phyloP scores from a whole-genome alignment of 2,113 vertebrate genomes.

The Neogobius melanostomus region DNA sequence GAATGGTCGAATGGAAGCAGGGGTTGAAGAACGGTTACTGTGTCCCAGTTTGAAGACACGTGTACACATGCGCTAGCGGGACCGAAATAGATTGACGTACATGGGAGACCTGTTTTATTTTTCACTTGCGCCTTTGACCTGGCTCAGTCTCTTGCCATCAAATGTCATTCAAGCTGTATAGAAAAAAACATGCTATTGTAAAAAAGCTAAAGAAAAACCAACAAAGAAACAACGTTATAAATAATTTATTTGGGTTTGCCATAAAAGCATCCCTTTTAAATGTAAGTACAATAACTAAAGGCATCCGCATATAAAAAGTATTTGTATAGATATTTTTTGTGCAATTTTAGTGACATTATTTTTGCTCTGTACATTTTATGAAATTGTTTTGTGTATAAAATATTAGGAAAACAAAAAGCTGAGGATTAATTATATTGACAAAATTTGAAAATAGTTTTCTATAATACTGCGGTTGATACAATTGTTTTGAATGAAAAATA shows the following conservation, averaged over 20 bases:
- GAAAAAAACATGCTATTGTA: background rate
- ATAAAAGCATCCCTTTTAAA: too few relatives aligned
- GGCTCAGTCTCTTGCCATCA: constrained; percentile 8
- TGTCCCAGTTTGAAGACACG: constrained; percentile 77
- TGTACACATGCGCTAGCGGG: constrained; percentile 72
- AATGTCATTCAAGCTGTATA: background rate
- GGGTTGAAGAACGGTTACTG: constrained; percentile 76
- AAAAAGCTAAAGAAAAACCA: background rate
- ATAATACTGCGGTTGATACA: too few relatives aligned
- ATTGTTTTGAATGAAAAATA: too few relatives aligned
- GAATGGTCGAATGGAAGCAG: constrained; percentile 64
- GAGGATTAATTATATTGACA: too few relatives aligned
- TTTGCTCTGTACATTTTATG: too few relatives aligned
- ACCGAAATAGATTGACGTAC: constrained; percentile 55
- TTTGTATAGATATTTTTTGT: too few relatives aligned
- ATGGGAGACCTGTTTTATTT: constrained; percentile 36
- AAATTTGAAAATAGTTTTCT: too few relatives aligned
- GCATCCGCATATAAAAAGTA: too few relatives aligned
- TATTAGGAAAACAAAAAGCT: too few relatives aligned
- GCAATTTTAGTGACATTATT: too few relatives aligned
- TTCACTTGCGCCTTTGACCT: constrained; percentile 32
- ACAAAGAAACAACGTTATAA: background rate
- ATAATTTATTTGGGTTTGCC: background rate
- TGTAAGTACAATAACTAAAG: too few relatives aligned
- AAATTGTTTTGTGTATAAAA: too few relatives aligned